Evolutionary conservation across 2,797 vertebrate genomes (phyloP).

Genomic region (Dryobates pubescens): DNA sequence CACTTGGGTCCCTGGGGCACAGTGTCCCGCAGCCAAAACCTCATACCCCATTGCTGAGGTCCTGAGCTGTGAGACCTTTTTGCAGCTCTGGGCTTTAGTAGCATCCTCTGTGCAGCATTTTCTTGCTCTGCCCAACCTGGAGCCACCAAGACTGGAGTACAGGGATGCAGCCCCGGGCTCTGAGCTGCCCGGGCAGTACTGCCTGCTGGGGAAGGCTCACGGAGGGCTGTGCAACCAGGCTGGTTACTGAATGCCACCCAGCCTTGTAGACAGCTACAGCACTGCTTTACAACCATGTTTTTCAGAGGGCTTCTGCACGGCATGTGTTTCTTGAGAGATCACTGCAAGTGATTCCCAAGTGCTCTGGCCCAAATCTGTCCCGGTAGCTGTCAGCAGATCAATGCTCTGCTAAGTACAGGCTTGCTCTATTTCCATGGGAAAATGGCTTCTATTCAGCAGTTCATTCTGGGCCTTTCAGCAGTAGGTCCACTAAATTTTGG

Average conservation of each 20-base stretch:
- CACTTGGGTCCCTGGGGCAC: rapidly evolving
- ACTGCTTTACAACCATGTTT: background rate
- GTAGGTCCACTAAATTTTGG: slow-evolving; percentile 1
- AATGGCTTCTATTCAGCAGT: slow-evolving; percentile 52
- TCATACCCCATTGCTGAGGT: rapidly evolving
- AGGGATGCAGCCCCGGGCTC: background rate
- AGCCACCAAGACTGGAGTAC: background rate
- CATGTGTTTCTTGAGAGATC: slow-evolving; percentile 24
- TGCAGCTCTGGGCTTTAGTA: background rate
- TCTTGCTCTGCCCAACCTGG: too few species aligned
- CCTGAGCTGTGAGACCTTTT: background rate
- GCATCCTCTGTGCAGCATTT: background rate
- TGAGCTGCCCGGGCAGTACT: background rate
- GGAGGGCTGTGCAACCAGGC: rapidly evolving
- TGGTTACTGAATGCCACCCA: background rate
- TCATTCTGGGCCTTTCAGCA: slow-evolving; percentile 36
- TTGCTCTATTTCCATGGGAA: slow-evolving; percentile 51
- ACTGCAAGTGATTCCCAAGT: slow-evolving; percentile 54
- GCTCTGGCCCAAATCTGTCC: slow-evolving; percentile 66
- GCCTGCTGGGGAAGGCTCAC: background rate
- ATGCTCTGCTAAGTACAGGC: slow-evolving; percentile 42
- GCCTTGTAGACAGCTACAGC: background rate
- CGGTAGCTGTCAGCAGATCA: slow-evolving; percentile 61
- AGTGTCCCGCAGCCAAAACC: background rate
- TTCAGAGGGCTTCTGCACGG: slow-evolving; percentile 12